phyloP scores from a whole-genome alignment of 2,797 vertebrate genomes.

The Chanos chanos region DNA sequence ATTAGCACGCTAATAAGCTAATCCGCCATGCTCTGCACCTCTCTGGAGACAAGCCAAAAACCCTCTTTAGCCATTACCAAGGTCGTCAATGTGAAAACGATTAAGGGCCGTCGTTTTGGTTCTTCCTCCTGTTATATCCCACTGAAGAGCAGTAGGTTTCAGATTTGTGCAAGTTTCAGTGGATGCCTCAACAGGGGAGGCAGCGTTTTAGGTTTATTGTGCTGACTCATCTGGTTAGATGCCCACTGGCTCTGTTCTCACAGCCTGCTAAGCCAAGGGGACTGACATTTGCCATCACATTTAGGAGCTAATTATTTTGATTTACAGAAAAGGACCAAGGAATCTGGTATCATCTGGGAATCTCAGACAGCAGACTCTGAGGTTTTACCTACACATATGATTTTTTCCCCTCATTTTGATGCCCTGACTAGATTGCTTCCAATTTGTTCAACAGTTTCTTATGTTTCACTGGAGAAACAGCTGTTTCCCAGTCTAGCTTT shows the following conservation, averaged over 20 bases:
- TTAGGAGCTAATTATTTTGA: constrained; percentile 72
- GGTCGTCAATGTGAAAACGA: constrained; percentile 66
- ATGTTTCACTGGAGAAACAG: not conserved
- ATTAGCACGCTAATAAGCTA: constrained; percentile 54
- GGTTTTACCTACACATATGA: constrained; percentile 3
- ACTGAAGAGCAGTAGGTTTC: constrained; percentile 13
- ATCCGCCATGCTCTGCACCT: constrained; percentile 54
- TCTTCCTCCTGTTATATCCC: constrained; percentile 2
- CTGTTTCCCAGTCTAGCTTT: constrained; percentile 5
- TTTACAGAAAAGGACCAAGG: constrained; percentile 36
- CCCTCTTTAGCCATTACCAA: constrained; percentile 69
- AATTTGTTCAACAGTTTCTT: constrained; percentile 23
- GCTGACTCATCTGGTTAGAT: constrained; percentile 57
- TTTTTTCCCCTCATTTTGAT: constrained; percentile 18
- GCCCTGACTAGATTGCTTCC: not conserved
- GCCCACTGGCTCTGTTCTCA: constrained; percentile 60
- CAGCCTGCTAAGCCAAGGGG: constrained; percentile 58
- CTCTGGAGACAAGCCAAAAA: constrained; percentile 68
- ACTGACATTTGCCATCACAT: constrained; percentile 73
- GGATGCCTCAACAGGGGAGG: constrained; percentile 31
- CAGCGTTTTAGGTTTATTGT: too few species aligned
- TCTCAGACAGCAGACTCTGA: constrained; percentile 23
- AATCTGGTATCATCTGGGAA: constrained; percentile 29
- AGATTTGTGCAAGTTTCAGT: not conserved
- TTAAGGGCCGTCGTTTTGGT: constrained; percentile 45